Evolutionary conservation across 2,113 vertebrate genomes (phyloP).

Genomic region (Toxotes jaculatrix): DNA sequence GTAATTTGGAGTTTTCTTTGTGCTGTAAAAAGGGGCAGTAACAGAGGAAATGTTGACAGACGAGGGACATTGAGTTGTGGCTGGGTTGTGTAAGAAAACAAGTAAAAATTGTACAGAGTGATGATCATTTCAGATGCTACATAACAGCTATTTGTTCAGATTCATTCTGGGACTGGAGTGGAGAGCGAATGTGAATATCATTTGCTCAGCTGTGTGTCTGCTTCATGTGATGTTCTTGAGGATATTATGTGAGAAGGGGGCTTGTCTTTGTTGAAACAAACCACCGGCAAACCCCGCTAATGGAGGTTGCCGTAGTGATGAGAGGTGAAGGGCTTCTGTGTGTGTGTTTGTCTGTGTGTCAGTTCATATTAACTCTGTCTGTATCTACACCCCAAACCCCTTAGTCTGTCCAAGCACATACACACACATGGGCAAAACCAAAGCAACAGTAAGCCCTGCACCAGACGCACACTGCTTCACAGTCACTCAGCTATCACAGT

Average conservation of each 20-base stretch:
- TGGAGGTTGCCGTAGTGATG: conserved; percentile 54
- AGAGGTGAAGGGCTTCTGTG: conserved; percentile 25
- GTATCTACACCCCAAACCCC: neutral
- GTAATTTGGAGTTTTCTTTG: neutral
- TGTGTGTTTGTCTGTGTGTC: conserved; percentile 11
- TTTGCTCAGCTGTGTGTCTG: neutral
- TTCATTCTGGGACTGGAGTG: neutral
- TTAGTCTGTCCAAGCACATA: neutral
- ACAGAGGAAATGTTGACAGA: neutral
- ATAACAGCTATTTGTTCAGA: neutral
- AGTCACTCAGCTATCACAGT: too few species aligned
- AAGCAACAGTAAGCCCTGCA: neutral
- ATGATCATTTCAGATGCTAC: neutral
- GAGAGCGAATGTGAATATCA: neutral
- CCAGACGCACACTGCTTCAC: neutral
- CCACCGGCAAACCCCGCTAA: neutral
- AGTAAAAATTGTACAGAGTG: neutral
- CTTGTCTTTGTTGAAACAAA: conserved; percentile 45
- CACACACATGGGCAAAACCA: neutral
- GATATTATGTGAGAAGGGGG: conserved; percentile 17
- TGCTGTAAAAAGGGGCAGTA: neutral
- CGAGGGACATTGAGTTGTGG: neutral
- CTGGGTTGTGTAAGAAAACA: neutral
- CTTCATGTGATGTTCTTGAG: conserved; percentile 2
- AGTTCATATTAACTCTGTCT: conserved; percentile 1